Base-by-base conservation (phyloP, 35 echinoderm and acorn worm species). In the Eucidaris tribuloides region DNA sequence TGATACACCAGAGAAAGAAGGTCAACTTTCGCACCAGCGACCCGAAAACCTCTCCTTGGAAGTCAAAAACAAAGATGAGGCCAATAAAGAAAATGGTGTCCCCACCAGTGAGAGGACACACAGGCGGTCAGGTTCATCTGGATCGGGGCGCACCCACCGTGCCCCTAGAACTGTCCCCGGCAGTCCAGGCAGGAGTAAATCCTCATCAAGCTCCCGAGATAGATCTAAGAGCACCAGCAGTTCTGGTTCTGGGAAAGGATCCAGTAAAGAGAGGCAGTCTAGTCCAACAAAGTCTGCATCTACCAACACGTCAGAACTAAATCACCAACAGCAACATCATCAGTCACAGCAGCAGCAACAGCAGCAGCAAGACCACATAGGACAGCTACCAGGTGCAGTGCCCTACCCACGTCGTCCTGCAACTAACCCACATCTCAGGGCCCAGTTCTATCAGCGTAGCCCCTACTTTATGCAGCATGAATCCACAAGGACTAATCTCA, bases 381-480 rank as follows among this genome's bases (percentile, higher is more conserved):
- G 80, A 40, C 58, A 83, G 34, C 76, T 92, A 49, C 88, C 87
- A 22, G 81, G 87, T 68, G 60, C 82, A 57, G 76, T 81, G 55
- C 87, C 92, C 5, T 94, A 97, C 70, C 94, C 81, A 33, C 89
- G 94, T 36, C 43, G 89, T 42, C 94, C 94, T 32, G 84, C 84
- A 40, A 97, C 94, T 40, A 99, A 93, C 45, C 90, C 90, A 46
- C 96, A 90, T 70, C 70, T 93, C 60, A 87, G 90, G 79, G 90
- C 89, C 2, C 94, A 97, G 42, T 81, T 92, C 27, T 54, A 48
- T 40, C 82, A 83, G 40, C 84, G 89, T 35, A 97, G 87, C 33
- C 94, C 91, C 0, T 99, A 93, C 42, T 42, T 99, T 42, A 88
- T 99, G 91, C 96, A 93, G 57, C 91, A 94, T 42, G 92, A 85